phyloP scores from a whole-genome alignment of 2,888 invertebrate genomes.

The Ceraclea dissimilis region DNA sequence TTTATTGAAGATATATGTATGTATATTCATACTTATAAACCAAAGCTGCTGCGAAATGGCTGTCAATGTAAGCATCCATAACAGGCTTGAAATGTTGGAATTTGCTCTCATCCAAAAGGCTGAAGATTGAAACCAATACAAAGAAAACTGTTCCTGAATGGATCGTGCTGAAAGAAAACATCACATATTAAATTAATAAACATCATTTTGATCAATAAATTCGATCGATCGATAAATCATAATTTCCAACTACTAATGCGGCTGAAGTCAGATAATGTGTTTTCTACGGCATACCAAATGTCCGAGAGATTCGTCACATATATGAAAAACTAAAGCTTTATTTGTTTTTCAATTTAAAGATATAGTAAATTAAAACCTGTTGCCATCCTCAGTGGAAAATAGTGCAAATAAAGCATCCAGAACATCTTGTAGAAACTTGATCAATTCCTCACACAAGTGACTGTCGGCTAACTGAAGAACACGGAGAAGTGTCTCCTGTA shows the following conservation, averaged over 20 bases:
- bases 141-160: slow-evolving; percentile 89
- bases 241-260: too few species aligned
- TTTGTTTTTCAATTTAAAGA: too few species aligned
- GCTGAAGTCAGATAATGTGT: too few species aligned
- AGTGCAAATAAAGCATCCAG: slow-evolving; percentile 88
- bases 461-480: slow-evolving; percentile 75
- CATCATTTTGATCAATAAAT: not conserved
- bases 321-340: too few species aligned
- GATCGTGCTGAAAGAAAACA: slow-evolving; percentile 52
- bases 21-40: slow-evolving; percentile 87
- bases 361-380: slow-evolving; percentile 42
- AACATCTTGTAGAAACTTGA: slow-evolving; percentile 92
- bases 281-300: too few species aligned
- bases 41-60: slow-evolving; percentile 89
- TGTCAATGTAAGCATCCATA: slow-evolving; percentile 87
- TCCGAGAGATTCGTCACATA: too few species aligned
- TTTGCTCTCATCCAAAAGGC: slow-evolving; percentile 79
- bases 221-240: too few species aligned
- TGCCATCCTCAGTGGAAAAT: slow-evolving; percentile 89
- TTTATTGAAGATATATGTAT: too few species aligned
- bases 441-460: slow-evolving; percentile 80
- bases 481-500: slow-evolving; percentile 76
- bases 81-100: slow-evolving; percentile 94
- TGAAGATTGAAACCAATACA: slow-evolving; percentile 87
- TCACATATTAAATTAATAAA: not conserved